A percentile compares a stretch with the other conserved stretches of the same genome.
Evolutionary conservation across 35 echinoderm and acorn worm species (phyloP).

Genomic region (Ophiothrix spiculata): DNA sequence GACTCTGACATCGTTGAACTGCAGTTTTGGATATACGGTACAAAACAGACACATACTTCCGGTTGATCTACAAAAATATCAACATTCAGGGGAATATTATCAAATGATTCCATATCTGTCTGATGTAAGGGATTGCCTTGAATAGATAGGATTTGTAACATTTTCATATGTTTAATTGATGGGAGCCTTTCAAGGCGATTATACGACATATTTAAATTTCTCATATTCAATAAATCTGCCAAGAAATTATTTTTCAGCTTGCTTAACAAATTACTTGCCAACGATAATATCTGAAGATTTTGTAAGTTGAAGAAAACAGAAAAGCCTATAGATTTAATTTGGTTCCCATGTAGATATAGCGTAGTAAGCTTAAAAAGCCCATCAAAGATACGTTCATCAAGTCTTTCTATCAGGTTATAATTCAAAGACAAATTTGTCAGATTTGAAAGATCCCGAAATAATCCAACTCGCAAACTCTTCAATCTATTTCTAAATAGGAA

Average conservation of each 20-base stretch:
- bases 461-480: not conserved
- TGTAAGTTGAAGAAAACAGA: not conserved
- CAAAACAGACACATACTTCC: not conserved
- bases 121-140: not conserved
- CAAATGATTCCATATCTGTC: not conserved
- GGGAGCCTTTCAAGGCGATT: not conserved
- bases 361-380: not conserved
- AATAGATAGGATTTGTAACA: not conserved
- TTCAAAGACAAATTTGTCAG: not conserved
- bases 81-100: not conserved
- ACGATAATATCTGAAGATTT: not conserved
- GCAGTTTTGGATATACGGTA: not conserved
- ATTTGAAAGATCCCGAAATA: not conserved
- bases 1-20: not conserved
- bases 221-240: not conserved
- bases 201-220: not conserved
- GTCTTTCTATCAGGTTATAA: not conserved
- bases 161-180: not conserved
- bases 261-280: not conserved
- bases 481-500: not conserved
- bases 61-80: slow-evolving; percentile 1
- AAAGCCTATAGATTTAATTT: not conserved
- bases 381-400: not conserved
- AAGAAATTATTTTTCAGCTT: not conserved
- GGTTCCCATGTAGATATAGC: not conserved